Conservation (phyloP, 2,113 vertebrate species). For the Chloropsis cyanopogon region DNA sequence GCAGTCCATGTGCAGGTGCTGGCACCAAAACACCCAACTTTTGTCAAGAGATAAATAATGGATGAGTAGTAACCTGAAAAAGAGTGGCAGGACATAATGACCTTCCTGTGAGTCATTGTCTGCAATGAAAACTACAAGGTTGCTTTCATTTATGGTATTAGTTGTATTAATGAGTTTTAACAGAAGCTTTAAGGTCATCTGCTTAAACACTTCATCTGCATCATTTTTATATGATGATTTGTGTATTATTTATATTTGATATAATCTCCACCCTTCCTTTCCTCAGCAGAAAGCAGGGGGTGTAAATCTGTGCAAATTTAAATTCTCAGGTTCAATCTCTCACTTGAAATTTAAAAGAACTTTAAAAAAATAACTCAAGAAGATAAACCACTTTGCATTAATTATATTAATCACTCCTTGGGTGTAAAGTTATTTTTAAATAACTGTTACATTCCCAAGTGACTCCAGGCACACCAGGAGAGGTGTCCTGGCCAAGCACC, state of each 20-base stretch:
- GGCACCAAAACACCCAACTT: neutral
- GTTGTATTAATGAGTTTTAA: neutral
- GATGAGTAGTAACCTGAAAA: neutral
- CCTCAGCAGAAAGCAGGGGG: rapidly evolving
- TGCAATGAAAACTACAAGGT: neutral
- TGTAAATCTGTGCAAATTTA: neutral
- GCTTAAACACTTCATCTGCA: neutral
- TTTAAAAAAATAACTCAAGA: neutral
- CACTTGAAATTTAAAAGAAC: neutral
- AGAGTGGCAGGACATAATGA: neutral
- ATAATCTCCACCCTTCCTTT: neutral
- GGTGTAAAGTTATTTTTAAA: neutral
- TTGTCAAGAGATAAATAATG: neutral
- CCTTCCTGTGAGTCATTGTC: neutral
- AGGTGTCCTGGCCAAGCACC: neutral
- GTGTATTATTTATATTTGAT: neutral
- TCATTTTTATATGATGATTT: neutral
- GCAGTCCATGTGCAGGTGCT: neutral
- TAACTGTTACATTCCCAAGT: neutral
- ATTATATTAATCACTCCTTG: neutral
- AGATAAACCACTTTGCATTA: neutral
- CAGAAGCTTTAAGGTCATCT: neutral
- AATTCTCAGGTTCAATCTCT: neutral
- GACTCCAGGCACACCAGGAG: neutral
- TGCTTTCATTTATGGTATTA: neutral